Base-by-base conservation (phyloP, 2,113 vertebrate species). In the Tachycineta bicolor region DNA sequence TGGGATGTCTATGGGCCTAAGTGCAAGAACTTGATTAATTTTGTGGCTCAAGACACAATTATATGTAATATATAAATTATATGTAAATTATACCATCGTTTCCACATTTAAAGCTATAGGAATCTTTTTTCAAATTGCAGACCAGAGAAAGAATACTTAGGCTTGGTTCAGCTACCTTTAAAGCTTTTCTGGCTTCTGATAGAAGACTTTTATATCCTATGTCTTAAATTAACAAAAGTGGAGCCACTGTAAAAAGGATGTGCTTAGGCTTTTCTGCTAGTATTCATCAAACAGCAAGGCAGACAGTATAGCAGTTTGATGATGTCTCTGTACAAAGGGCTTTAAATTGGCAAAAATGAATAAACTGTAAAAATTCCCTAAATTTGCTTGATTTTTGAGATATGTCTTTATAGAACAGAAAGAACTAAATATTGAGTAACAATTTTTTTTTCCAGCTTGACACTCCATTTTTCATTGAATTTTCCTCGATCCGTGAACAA, bases 181-280 rank as follows among this genome's bases (percentile, higher is more conserved):
- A 94, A 96, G 67, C n/a, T 88, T 90, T 90, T 83, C 83, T 78
- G 87, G 47, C 76, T 87, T 94, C 90, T 95, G 79, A 78, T 90
- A 88, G 85, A 93, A 67, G 43, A 75, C 39, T 63, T 94, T 68
- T 49, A 14, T 88, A 53, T 79, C 31, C 43, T 59, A 9, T 93
- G 69, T 89, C 34, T 90, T 84, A 82, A 89, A 88, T 94, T 87
- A 91, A 43, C 33, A 93, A 26, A 23, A 93, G 55, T 84, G 87
- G 90, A 81, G 46, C 65, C 71, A 46, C 79, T 94, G 62, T 86
- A 63, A 50, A 67, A 95, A 82, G 47, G 85, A 73, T 83, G 29
- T 83, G 58, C 83, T 80, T 73, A 55, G 44, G 41, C 53, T 85
- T 91, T 91, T 82, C 56, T 87, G 69, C 26, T 76, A 26, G 15